Percentiles rank a stretch among this genome's conserved stretches.
phyloP scores from a whole-genome alignment of 2,797 vertebrate species.

The Catostomus latipinnis region DNA sequence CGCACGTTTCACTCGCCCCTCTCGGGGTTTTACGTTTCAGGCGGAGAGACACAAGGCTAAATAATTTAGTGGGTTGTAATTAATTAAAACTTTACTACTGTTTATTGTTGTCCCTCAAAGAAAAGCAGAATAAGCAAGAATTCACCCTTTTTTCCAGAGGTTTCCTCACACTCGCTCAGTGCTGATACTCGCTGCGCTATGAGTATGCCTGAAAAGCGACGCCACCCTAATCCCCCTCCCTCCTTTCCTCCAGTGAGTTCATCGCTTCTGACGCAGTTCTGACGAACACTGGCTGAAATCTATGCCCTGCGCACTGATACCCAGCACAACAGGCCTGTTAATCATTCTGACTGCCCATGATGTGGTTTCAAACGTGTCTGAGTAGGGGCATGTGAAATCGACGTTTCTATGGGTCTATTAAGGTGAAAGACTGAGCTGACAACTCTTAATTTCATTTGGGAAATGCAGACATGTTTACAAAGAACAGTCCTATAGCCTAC shows the following conservation, averaged over 20 bases:
- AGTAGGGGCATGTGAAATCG: slow-evolving; percentile 9
- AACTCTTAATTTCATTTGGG: not conserved
- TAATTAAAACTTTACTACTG: slow-evolving; percentile 51
- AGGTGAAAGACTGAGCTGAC: not conserved
- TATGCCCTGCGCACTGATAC: slow-evolving; percentile 74
- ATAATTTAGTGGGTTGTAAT: slow-evolving; percentile 42
- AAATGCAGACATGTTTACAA: slow-evolving; percentile 3
- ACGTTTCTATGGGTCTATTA: not conserved
- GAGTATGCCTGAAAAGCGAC: slow-evolving; percentile 67
- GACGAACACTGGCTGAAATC: slow-evolving; percentile 89
- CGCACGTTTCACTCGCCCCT: not conserved
- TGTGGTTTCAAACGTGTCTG: slow-evolving; percentile 12
- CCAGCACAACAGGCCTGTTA: slow-evolving; percentile 73
- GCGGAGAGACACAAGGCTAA: slow-evolving; percentile 10
- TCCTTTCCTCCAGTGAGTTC: slow-evolving; percentile 73
- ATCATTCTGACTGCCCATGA: slow-evolving; percentile 76
- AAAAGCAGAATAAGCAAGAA: slow-evolving; percentile 11
- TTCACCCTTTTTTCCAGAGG: slow-evolving; percentile 33
- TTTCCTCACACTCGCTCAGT: slow-evolving; percentile 46
- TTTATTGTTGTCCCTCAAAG: slow-evolving; percentile 11
- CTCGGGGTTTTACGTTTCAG: slow-evolving; percentile 16
- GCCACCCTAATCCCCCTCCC: slow-evolving; percentile 66
- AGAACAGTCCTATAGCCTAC: not conserved
- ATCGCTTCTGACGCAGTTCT: slow-evolving; percentile 92
- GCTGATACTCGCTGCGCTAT: slow-evolving; percentile 66